Percentiles rank a stretch among this genome's conserved stretches.
These are phyloP conservation scores for Tyto alba DNA, from an alignment of 2,113 vertebrate genomes.

Conservation along the genomic window DNA sequence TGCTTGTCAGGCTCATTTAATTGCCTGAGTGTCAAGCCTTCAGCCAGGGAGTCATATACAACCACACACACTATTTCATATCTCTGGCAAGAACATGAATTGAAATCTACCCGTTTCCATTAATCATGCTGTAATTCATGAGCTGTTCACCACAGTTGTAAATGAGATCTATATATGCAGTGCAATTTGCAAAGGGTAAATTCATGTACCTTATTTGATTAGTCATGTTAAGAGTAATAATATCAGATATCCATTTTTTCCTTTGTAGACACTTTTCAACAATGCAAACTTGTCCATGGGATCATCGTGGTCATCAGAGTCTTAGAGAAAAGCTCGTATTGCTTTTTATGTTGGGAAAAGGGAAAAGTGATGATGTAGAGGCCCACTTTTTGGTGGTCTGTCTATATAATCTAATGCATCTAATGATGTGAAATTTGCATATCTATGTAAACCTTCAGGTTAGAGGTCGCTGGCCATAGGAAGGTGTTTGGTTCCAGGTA, in stretches of 20 bases:
- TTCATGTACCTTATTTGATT: background rate
- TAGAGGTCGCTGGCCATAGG: background rate
- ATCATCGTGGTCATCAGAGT: background rate
- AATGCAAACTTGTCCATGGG: background rate
- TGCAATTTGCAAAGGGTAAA: background rate
- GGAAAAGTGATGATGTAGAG: background rate
- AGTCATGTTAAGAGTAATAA: background rate
- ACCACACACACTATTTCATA: background rate
- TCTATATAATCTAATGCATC: background rate
- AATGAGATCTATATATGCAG: background rate
- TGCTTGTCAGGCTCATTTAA: conserved; percentile 17
- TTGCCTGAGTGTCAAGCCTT: background rate
- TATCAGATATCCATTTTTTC: background rate
- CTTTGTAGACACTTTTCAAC: background rate
- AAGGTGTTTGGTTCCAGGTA: background rate
- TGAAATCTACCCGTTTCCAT: conserved; percentile 35
- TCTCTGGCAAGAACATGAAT: background rate
- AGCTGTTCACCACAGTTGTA: background rate
- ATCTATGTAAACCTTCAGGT: background rate
- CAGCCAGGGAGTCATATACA: background rate
- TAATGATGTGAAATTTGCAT: background rate
- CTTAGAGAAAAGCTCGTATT: background rate
- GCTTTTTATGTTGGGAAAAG: background rate
- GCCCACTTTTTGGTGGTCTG: fast-evolving
- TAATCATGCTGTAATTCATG: conserved; percentile 19